Evolutionary conservation across 1,140 invertebrate species (phyloP).

Genomic region (Saxidomus purpurata): DNA sequence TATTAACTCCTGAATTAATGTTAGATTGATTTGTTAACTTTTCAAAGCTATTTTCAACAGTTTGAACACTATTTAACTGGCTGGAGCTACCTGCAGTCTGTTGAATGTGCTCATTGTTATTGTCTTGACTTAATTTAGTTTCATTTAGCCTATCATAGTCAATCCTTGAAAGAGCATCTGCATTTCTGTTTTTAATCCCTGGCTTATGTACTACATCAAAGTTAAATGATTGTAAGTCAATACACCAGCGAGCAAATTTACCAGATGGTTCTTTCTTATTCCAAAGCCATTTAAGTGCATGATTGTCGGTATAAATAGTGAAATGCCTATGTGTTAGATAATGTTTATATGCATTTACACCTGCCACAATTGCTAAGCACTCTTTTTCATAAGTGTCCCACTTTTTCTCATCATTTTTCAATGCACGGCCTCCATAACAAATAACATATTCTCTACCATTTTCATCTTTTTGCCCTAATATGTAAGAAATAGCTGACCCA

Average conservation of each 20-base stretch:
- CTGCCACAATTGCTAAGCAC: slow-evolving; percentile 63
- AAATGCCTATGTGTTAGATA: slow-evolving; percentile 58
- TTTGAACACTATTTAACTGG: neutral
- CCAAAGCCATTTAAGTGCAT: slow-evolving; percentile 54
- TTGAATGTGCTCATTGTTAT: too few species aligned
- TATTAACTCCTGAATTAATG: too few species aligned
- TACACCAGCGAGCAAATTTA: neutral
- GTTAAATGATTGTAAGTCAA: neutral
- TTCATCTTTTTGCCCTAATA: slow-evolving; percentile 80
- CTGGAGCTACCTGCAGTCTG: too few species aligned
- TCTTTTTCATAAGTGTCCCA: slow-evolving; percentile 55
- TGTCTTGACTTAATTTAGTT: neutral
- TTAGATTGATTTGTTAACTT: too few species aligned
- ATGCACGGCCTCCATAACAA: slow-evolving; percentile 86
- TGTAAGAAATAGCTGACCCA: slow-evolving; percentile 71
- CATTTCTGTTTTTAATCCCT: slow-evolving; percentile 18
- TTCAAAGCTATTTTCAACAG: neutral
- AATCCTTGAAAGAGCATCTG: slow-evolving; percentile 30
- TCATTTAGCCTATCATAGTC: slow-evolving; percentile 8
- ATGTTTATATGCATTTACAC: slow-evolving; percentile 54
- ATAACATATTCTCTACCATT: slow-evolving; percentile 81
- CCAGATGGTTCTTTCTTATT: slow-evolving; percentile 1
- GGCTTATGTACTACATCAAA: slow-evolving; percentile 8
- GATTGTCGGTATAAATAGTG: slow-evolving; percentile 64
- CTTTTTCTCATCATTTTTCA: slow-evolving; percentile 72